A percentile compares a stretch with the other conserved stretches of the same genome.
phyloP scores from a whole-genome alignment of 2,888 invertebrate species.

The Adineta ricciae region DNA sequence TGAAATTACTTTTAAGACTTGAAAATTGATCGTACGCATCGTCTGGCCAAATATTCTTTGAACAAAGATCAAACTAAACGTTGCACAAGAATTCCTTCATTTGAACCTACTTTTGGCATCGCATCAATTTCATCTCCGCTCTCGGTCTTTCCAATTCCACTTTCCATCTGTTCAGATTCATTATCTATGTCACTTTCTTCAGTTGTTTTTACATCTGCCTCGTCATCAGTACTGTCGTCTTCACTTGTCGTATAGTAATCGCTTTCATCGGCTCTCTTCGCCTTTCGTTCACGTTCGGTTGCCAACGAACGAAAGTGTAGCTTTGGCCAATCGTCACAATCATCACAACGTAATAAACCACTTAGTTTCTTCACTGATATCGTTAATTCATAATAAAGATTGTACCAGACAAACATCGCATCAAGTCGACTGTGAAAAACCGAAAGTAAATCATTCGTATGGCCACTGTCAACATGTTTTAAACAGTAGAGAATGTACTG shows the following conservation, averaged over 20 bases:
- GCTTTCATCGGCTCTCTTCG: background rate
- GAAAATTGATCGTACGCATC: background rate
- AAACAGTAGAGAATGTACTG: slow-evolving; percentile 10
- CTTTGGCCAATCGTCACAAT: slow-evolving; percentile 20
- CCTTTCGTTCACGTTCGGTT: background rate
- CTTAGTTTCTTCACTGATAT: slow-evolving; percentile 7
- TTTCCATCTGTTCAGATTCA: background rate
- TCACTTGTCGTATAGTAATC: background rate
- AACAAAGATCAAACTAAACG: too few relatives aligned
- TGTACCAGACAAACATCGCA: slow-evolving; percentile 2
- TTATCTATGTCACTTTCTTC: background rate
- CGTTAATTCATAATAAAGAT: slow-evolving; percentile 21
- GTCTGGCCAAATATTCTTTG: background rate
- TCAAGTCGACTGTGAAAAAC: background rate
- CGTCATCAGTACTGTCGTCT: background rate
- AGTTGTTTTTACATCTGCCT: background rate
- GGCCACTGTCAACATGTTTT: slow-evolving; percentile 13
- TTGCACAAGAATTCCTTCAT: too few relatives aligned
- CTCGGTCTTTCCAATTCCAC: background rate
- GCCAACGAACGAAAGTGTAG: background rate
- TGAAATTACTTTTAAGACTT: background rate
- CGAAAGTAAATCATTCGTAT: background rate
- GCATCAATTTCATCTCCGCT: background rate
- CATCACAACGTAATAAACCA: slow-evolving; percentile 7
- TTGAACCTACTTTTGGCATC: background rate